Evolutionary conservation across 2,888 invertebrate species (phyloP), one percentile per base, ranked within the genome.

Genomic region (Cataglyphis altisquamis): DNA sequence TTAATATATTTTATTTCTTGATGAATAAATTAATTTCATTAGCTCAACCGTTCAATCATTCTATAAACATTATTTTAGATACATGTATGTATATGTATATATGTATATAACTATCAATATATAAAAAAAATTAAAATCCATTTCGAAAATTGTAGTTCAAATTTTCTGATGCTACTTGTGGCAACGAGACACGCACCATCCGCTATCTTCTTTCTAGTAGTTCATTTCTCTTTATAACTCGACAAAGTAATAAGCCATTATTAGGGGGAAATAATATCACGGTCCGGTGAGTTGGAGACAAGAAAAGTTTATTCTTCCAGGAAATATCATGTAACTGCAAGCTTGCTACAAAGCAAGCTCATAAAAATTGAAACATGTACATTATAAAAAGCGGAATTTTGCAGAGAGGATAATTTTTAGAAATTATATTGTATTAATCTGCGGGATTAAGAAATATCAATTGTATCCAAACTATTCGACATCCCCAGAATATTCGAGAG

Each of bases 261-360:
- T 75, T 82, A 75, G 67, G 68, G 45, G 63, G 75, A 82, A 67
- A 82, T 77, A 82, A 77, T 77, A 77, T 66, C 77, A 66, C 77
- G 66, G 67, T 52, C 77, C 66, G 41, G 57, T 82, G 60, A 77
- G 45, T 75, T 75, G 55, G 25, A 48, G 45, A 67, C 57, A 48
- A 55, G 75, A 67, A 67, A 77, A 77, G 60, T 67, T 77, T 77
- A 8, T 52, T 66, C 21, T 55, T 67, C 67, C 41, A 41, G 32
- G 18, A 68, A 57, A 57, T 39, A 67, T n/a, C 67, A 55, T 55
- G 67, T 67, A 77, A 55, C 67, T 41, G 55, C 29, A 29, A 29
- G 29, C 29, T 29, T 29, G 29, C 29, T 67, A 67, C 18, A 55
- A 29, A 12, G 10, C 39, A 77, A 77, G 67, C 67, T 55, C 52